Base-by-base conservation (phyloP, 2,888 invertebrate genomes). In the Phragmatobia fuliginosa region DNA sequence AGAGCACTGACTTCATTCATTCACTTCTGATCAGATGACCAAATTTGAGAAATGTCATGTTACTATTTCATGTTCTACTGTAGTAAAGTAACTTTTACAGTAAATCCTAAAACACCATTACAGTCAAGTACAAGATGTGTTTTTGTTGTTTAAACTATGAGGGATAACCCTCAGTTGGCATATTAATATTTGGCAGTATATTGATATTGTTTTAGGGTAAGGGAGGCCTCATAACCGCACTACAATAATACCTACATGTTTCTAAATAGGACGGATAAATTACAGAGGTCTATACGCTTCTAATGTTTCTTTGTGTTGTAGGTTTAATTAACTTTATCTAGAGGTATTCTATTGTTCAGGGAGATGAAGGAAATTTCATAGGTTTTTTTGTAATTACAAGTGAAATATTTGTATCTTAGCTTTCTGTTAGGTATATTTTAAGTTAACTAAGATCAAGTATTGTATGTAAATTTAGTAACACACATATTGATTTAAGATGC, bases 301-400 rank as follows among this genome's bases (percentile, higher is more conserved):
- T 56, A 52, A 65, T 36, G 28, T 65, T 56, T 56, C 33, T 25
- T 33, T 63, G 31, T 64, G 56, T 56, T 38, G 65, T 36, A 33
- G 59, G 8, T 66, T 59, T 59, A 59, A 66, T 66, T 59, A 66
- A 59, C 31, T 38, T 56, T 66, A 66, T 36, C 65, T 65, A 28
- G 28, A 36, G 56, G 11, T 65, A 36, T 38, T 56, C 65, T 56
- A 21, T 11, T 28, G 38, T 56, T 21, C 36, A 56, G 21, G 28
- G 45, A 2, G 1, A 56, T 36, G 56, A 56, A 25, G 18, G 21
- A 56, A 38, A 38, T 36, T 31, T 64, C 25, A 25, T 18, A 2
- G 14, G 18, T 56, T 36, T 25, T n/a, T n/a, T 0, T 11, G 38
- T 25, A 14, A 36, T 61, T 25, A 21, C 16, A 28, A 28, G 3